phyloP scores from a whole-genome alignment of 2,797 vertebrate genomes.

The Euthynnus affinis region DNA sequence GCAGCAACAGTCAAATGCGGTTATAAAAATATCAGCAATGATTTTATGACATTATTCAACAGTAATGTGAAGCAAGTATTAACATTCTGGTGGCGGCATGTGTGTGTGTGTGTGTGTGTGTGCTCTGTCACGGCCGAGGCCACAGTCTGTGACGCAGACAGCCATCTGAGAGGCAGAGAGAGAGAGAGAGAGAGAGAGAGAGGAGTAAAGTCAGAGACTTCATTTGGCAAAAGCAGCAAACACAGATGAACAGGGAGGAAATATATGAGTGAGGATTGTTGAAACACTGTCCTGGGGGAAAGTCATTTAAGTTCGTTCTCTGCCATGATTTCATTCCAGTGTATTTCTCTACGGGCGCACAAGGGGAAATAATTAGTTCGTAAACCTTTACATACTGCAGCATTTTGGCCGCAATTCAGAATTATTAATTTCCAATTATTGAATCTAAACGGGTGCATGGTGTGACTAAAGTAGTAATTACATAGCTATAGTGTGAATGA shows the following conservation, averaged over 20 bases:
- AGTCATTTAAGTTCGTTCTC: slow-evolving; percentile 66
- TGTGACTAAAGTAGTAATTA: slow-evolving; percentile 62
- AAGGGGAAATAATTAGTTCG: slow-evolving; percentile 69
- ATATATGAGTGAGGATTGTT: slow-evolving; percentile 51
- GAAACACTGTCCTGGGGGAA: slow-evolving; percentile 64
- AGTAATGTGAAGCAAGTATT: slow-evolving; percentile 56
- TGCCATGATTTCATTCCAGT: slow-evolving; percentile 44
- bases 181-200: slow-evolving; percentile 47
- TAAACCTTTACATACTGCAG: slow-evolving; percentile 65
- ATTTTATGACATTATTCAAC: slow-evolving; percentile 68
- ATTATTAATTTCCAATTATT: slow-evolving; percentile 70
- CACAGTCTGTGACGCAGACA: slow-evolving; percentile 45
- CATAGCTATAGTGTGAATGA: slow-evolving; percentile 11
- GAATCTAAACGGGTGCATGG: slow-evolving; percentile 45
- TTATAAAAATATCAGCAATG: slow-evolving; percentile 67
- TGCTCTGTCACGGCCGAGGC: slow-evolving; percentile 47
- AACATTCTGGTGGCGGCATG: slow-evolving; percentile 63
- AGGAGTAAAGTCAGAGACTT: slow-evolving; percentile 55
- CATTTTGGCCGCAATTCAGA: slow-evolving; percentile 56
- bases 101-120: slow-evolving; percentile 7
- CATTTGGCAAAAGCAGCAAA: slow-evolving; percentile 54
- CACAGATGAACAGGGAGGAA: slow-evolving; percentile 40
- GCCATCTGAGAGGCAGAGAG: slow-evolving; percentile 52
- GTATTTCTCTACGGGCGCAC: slow-evolving; percentile 51
- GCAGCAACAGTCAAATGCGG: slow-evolving; percentile 63